Evolutionary conservation across 2,797 vertebrate species (phyloP), one percentile per base, ranked within the genome.

Genomic region (Pangasius macronema): DNA sequence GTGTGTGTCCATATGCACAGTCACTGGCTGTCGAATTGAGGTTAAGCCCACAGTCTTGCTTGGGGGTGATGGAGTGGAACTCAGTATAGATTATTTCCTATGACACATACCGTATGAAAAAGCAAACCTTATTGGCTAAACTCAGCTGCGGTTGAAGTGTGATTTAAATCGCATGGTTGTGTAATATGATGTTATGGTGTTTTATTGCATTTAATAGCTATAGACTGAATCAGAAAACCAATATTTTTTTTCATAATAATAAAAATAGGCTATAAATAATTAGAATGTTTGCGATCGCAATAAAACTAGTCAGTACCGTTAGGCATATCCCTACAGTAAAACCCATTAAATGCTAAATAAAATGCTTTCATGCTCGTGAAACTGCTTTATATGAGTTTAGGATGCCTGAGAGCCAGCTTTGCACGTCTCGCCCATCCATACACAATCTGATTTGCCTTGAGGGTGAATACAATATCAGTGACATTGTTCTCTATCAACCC

Each of bases 81-180:
- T 87, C 42, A 80, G 89, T 91, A 93, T 91, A 76, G 89, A 93
- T 93, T 85, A 27, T 87, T 91, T 93, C 90, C 87, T 93, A 88
- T 92, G 92, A 92, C 91, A 91, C 87, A 85, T 87, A 91, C 88
- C 59, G 8, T 76, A 49, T 51, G 46, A 51, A 75, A 75, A 75
- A 75, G 24, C 42, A 46, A 84, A 11, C 76, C 30, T 55, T 51
- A 75, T 20, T 55, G n/a, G 51, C 51, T 20, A 20, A 49, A 75
- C 46, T 51, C 49, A 33, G 49, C 18, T 30, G 27, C 2, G 1
- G 53, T n/a, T n/a, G n/a, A 77, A 36, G 20, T 0, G 3, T 57
- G 75, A 77, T 53, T 53, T 55, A 33, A 53, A 53, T 77, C 0
- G 16, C 51, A 55, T 30, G 51, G n/a, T 36, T 36, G 30, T 10